Percentiles rank a stretch among this genome's conserved stretches.
These are phyloP conservation scores for Semnornis frantzii DNA, from an alignment of 2,113 vertebrate genomes.

Conservation along the genomic window DNA sequence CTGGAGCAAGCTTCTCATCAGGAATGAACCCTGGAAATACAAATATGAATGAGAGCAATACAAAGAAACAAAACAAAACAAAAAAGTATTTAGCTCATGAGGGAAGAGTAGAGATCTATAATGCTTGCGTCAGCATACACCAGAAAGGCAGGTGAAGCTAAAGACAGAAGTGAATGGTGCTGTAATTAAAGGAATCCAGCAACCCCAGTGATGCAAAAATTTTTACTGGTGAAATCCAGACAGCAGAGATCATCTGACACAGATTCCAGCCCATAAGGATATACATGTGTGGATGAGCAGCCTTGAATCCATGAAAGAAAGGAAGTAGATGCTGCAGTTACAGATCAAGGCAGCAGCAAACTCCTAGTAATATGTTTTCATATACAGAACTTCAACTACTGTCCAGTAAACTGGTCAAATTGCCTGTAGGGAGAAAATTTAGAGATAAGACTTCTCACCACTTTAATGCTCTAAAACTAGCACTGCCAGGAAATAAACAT, in stretches of 20 bases:
- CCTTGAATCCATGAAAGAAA: constrained; percentile 14
- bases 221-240: neutral
- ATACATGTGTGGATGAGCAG: constrained; percentile 45
- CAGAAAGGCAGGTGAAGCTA: neutral
- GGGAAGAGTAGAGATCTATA: neutral
- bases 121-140: neutral
- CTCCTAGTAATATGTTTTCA: neutral
- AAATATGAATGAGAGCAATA: neutral
- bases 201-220: neutral
- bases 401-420: neutral
- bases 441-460: neutral
- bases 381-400: neutral
- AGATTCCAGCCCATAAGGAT: neutral
- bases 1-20: neutral
- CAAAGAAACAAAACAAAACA: neutral
- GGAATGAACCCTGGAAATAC: neutral
- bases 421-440: neutral
- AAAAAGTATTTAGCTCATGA: neutral
- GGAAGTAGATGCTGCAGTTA: neutral
- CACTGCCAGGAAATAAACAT: neutral
- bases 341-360: constrained; percentile 42
- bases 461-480: constrained; percentile 19
- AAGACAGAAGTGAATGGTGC: neutral
- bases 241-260: neutral
- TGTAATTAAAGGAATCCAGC: neutral